A percentile compares a stretch with the other conserved stretches of the same genome.
These are phyloP conservation scores for Blastobasis adustella DNA, from an alignment of 2,888 invertebrate genomes.

Conservation along the genomic window DNA sequence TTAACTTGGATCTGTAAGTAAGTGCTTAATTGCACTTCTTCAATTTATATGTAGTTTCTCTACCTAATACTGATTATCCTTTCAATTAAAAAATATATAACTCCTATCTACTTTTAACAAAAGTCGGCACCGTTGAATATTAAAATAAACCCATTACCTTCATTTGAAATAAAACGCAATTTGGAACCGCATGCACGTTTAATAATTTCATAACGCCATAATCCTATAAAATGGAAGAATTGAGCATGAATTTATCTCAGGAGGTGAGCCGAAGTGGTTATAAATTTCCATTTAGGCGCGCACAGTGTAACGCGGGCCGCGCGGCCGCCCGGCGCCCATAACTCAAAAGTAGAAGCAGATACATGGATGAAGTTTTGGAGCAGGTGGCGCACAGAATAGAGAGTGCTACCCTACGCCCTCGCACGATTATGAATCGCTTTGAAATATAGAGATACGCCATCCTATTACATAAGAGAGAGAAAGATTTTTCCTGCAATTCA, in stretches of 20 bases:
- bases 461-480: too few relatives aligned
- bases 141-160: too few relatives aligned
- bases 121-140: too few relatives aligned
- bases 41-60: too few relatives aligned
- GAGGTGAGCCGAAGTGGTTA: conserved; percentile 30
- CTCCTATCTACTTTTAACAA: too few relatives aligned
- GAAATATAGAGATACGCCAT: neutral
- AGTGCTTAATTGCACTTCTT: too few relatives aligned
- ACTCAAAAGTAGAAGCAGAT: conserved; percentile 46
- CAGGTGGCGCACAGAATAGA: conserved; percentile 38
- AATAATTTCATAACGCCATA: conserved; percentile 1
- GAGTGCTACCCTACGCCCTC: neutral
- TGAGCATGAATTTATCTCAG: conserved; percentile 13
- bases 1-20: too few relatives aligned
- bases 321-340: conserved; percentile 33
- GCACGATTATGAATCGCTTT: conserved; percentile 5
- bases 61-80: too few relatives aligned
- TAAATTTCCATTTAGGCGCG: conserved; percentile 55
- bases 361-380: conserved; percentile 42
- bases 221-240: conserved; percentile 5
- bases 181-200: too few relatives aligned
- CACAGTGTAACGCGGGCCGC: conserved; percentile 34
- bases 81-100: too few relatives aligned
- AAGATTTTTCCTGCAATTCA: too few relatives aligned
- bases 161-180: too few relatives aligned